Base-by-base conservation (phyloP, 2,797 vertebrate species). In the Danio albolineatus region DNA sequence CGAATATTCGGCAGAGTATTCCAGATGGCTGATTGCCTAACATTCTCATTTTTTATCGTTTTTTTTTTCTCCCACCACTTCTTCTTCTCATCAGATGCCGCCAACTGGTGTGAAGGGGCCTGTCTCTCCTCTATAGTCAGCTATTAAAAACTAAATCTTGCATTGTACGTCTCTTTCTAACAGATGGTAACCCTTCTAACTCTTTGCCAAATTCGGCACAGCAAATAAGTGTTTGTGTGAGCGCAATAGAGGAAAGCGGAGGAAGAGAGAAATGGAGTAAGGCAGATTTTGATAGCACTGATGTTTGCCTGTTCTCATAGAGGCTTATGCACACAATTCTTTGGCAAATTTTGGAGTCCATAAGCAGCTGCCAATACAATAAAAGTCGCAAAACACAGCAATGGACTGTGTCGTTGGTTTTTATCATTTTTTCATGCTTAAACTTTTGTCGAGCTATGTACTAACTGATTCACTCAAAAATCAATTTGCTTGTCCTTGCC, bases 11-110 rank as follows among this genome's bases (percentile, higher is more conserved):
- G 76, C 77, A 71, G 73, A 83, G 78, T 83, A 81, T 87, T 85
- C 88, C 87, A 88, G 87, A 88, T 88, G 88, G 88, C 84, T 87
- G 84, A 87, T 85, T 87, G 86, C 84, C 86, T 87, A 83, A 84
- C 82, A 85, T 87, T 87, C 73, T 79, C 56, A 75, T 86, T 84
- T 86, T 86, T 84, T 73, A 59, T 66, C 6, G 69, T 79, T 83
- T 83, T 79, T 28, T 28, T 28, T 28, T 28, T 28, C 57, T 65
- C 41, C 76, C 73, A 73, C 73, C 36, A 28, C 28, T 28, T 36
- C 46, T 43, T 61, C 81, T 82, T 77, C 69, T 71, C 83, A 84
- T 82, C 79, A 83, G 49, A 83, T 76, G 71, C 84, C 81, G 84
- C 86, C 82, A 85, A 85, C 87, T 87, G 83, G 84, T 81, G 83